Base-by-base conservation (phyloP, 2,797 vertebrate species). In the Podarcis siculus region DNA sequence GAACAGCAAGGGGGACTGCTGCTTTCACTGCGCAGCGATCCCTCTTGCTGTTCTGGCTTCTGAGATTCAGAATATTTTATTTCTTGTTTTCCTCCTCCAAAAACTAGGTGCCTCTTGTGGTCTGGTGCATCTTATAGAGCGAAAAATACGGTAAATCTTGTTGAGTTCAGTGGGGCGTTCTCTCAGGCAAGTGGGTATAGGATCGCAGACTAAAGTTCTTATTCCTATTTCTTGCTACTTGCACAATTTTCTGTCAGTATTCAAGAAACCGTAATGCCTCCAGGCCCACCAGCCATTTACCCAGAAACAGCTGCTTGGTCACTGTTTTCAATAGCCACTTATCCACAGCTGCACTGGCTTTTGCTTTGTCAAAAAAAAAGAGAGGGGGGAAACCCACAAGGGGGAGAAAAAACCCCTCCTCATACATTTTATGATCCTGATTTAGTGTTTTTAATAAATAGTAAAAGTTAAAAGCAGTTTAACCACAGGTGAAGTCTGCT, bases 391-490 rank as follows among this genome's bases (percentile, higher is more conserved):
- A 55, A 55, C 49, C 49, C 49, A 55, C 49, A 55, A 55, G 49
- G 49, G 49, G 49, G 49, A n/a, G 3, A 0, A 94, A 87, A 94
- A 94, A 93, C 76, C 76, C 30, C 12, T 32, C 69, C 37, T 86
- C 87, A 95, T 89, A 89, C 84, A 86, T 89, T 93, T 94, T 91
- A 91, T 94, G 92, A 90, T 94, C 89, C 96, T 96, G 96, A 96
- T 96, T 96, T 97, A 96, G 94, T 95, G 94, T 91, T 97, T 97
- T 96, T 96, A 96, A 97, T 97, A 96, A 96, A 95, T 90, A 95
- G 94, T 64, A 61, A 85, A 95, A 95, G 92, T 94, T 21, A 2
- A 95, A 95, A 93, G 91, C 91, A 91, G 92, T 8, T 86, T 88
- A 93, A 91, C 86, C 61, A 0, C 93, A 93, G 95, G 93, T 93